Evolutionary conservation across 1,140 invertebrate species (phyloP).

Genomic region (Solenopsis invicta): DNA sequence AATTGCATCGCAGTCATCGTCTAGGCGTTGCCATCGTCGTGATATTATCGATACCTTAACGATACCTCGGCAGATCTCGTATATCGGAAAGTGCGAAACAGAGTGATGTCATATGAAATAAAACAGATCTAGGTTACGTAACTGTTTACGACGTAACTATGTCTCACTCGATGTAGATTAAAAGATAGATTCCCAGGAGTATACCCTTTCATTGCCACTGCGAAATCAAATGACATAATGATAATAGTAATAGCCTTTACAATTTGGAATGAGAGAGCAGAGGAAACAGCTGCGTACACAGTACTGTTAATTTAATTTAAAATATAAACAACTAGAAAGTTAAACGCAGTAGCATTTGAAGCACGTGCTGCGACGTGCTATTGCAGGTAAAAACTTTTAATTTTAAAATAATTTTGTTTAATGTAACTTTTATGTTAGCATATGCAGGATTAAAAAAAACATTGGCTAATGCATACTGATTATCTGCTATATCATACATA

Average conservation of each 20-base stretch:
- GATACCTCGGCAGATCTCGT: constrained; percentile 1
- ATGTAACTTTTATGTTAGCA: background rate
- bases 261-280: background rate
- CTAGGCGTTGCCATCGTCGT: constrained; percentile 16
- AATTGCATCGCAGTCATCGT: constrained; percentile 20
- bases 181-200: background rate
- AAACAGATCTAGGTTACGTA: constrained; percentile 45
- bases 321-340: constrained; percentile 26
- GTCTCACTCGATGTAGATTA: background rate
- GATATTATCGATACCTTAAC: background rate
- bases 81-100: background rate
- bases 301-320: constrained; percentile 8
- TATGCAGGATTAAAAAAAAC: background rate
- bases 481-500: too few relatives aligned
- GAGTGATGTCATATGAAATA: constrained; percentile 20
- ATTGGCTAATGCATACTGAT: too few relatives aligned
- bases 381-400: background rate
- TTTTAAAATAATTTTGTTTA: background rate
- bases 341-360: constrained; percentile 12
- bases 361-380: background rate
- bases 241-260: background rate
- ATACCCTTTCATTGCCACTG: background rate
- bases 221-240: background rate
- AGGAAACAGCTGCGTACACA: constrained; percentile 15
- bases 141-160: constrained; percentile 3